These are phyloP conservation scores for Toxostoma redivivum DNA, from an alignment of 2,113 vertebrate species.

Conservation along the genomic window DNA sequence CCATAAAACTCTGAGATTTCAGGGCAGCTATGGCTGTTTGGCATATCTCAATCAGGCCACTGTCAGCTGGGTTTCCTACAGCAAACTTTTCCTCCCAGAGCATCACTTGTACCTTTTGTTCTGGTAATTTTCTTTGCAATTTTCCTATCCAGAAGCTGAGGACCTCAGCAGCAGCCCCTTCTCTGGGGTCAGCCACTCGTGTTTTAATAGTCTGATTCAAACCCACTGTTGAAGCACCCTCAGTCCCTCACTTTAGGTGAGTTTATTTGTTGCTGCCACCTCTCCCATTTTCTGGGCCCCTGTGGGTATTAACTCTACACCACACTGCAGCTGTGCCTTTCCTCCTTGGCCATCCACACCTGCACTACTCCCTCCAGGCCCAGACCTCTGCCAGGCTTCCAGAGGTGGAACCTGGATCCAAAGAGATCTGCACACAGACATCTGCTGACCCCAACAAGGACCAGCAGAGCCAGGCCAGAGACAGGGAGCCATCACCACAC, in stretches of 20 bases:
- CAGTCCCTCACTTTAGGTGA: background rate
- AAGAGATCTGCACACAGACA: background rate
- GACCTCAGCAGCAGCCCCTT: background rate
- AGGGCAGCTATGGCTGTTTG: background rate
- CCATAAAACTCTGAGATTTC: background rate
- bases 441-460: background rate
- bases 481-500: background rate
- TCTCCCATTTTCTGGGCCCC: background rate
- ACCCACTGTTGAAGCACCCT: fast-evolving
- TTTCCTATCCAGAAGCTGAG: background rate
- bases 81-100: background rate
- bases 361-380: background rate
- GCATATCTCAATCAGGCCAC: background rate
- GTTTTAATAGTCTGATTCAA: background rate
- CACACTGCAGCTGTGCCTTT: background rate
- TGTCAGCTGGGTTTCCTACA: background rate
- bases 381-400: background rate
- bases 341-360: background rate
- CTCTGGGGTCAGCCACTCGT: background rate
- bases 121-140: background rate
- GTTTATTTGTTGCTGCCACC: background rate
- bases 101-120: background rate
- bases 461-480: background rate
- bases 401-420: background rate
- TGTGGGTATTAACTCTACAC: background rate